phyloP scores from a whole-genome alignment of 2,113 vertebrate species.

The Peromyscus leucopus region DNA sequence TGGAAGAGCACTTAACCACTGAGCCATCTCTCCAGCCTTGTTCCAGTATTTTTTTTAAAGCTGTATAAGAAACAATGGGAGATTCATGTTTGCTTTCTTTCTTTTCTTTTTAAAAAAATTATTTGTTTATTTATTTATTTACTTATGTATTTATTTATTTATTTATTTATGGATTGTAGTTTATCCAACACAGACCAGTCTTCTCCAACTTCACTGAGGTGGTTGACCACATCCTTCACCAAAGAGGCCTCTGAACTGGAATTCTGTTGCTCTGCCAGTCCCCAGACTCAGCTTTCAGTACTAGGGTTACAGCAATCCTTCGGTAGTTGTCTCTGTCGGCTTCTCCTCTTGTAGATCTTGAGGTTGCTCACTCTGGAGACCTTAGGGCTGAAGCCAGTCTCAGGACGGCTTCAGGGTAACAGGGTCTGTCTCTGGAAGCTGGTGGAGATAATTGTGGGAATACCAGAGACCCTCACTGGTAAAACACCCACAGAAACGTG shows the following conservation, averaged over 20 bases:
- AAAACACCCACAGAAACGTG: background rate
- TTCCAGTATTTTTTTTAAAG: background rate
- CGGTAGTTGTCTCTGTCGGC: background rate
- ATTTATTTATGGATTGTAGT: background rate
- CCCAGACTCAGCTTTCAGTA: background rate
- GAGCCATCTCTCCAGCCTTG: too few relatives aligned
- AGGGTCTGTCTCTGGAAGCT: background rate
- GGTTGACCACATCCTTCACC: background rate
- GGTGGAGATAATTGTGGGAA: background rate
- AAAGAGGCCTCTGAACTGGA: background rate
- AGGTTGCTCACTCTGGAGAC: background rate
- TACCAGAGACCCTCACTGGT: background rate
- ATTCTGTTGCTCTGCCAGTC: background rate
- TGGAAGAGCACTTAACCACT: too few relatives aligned
- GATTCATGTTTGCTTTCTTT: background rate
- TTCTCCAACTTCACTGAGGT: background rate
- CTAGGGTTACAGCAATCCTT: background rate
- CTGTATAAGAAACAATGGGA: background rate
- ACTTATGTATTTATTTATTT: too few relatives aligned
- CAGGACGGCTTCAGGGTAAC: background rate
- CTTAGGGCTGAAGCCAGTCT: background rate
- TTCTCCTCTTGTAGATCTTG: background rate
- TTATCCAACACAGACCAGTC: background rate
- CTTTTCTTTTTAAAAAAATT: background rate
- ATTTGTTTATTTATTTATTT: background rate